Percentiles rank a stretch among this genome's conserved stretches.
These are phyloP conservation scores for Pristionchus fissidentatus DNA, from an alignment of 2,888 invertebrate species.

Conservation along the genomic window DNA sequence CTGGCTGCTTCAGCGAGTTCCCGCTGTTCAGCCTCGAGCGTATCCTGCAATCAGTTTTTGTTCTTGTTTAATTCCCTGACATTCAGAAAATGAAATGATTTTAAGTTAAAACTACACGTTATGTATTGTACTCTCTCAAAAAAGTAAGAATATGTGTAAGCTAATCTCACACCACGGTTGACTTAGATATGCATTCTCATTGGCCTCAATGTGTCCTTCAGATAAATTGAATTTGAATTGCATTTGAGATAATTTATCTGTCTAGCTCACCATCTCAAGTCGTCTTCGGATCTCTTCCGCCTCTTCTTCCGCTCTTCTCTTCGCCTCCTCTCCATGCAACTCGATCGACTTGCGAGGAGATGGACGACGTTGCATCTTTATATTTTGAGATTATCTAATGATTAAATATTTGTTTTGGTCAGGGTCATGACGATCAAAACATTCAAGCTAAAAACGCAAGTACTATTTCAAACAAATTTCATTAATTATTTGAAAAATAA, in stretches of 20 bases:
- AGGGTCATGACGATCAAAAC: not conserved
- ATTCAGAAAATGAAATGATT: too few species aligned
- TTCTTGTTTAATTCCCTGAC: not conserved
- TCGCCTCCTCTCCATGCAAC: constrained; percentile 26
- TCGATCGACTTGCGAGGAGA: constrained; percentile 17
- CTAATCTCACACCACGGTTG: too few species aligned
- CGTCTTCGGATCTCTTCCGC: not conserved
- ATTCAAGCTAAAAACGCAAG: not conserved
- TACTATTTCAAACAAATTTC: constrained; percentile 49
- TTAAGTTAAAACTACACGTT: too few species aligned
- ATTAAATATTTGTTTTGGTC: not conserved
- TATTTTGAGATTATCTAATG: not conserved
- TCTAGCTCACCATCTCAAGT: not conserved
- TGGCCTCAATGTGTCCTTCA: too few species aligned
- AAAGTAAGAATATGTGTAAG: too few species aligned
- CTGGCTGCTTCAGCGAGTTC: not conserved
- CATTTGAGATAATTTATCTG: not conserved
- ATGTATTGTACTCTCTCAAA: too few species aligned
- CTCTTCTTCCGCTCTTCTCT: constrained; percentile 21
- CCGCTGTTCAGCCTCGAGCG: constrained; percentile 8
- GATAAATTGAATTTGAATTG: too few species aligned
- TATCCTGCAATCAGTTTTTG: not conserved
- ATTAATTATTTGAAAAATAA: too few species aligned
- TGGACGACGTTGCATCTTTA: constrained; percentile 43
- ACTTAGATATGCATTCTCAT: too few species aligned